These are phyloP conservation scores for Dichetophora obliterata DNA, from an alignment of 2,888 invertebrate species.

Conservation along the genomic window DNA sequence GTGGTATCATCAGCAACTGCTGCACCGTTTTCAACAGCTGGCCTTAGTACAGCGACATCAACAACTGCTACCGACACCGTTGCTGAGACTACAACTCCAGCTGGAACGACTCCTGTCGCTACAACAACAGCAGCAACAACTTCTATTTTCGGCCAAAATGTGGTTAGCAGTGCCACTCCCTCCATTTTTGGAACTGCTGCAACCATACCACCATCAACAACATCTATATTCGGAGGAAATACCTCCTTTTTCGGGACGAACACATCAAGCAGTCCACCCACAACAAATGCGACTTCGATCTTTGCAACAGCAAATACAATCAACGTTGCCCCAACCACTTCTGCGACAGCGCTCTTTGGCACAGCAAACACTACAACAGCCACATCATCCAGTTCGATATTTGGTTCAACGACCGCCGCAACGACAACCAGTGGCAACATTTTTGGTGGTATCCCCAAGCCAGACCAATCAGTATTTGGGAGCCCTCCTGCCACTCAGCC, in stretches of 20 bases:
- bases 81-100: slow-evolving; percentile 29
- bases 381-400: slow-evolving; percentile 43
- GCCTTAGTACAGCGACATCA: slow-evolving; percentile 15
- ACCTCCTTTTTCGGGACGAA: slow-evolving; percentile 12
- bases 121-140: slow-evolving; percentile 31
- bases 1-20: slow-evolving; percentile 7
- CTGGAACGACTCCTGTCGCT: slow-evolving; percentile 43
- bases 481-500: slow-evolving; percentile 43
- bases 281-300: slow-evolving; percentile 41
- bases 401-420: slow-evolving; percentile 43
- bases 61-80: slow-evolving; percentile 14
- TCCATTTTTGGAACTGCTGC: slow-evolving; percentile 48
- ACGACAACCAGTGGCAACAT: slow-evolving; percentile 51
- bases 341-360: background rate
- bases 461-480: slow-evolving; percentile 62
- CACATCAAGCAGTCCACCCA: slow-evolving; percentile 12
- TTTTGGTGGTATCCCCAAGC: slow-evolving; percentile 64
- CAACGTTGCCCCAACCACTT: slow-evolving; percentile 31
- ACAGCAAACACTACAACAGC: slow-evolving; percentile 31
- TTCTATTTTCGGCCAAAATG: background rate
- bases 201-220: slow-evolving; percentile 33
- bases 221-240: slow-evolving; percentile 43
- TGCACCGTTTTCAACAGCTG: slow-evolving; percentile 3
- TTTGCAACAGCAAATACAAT: slow-evolving; percentile 43
- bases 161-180: background rate